Percentiles rank a stretch among this genome's conserved stretches.
Conservation (phyloP, 2,113 vertebrate species). For the Tragelaphus strepsiceros region DNA sequence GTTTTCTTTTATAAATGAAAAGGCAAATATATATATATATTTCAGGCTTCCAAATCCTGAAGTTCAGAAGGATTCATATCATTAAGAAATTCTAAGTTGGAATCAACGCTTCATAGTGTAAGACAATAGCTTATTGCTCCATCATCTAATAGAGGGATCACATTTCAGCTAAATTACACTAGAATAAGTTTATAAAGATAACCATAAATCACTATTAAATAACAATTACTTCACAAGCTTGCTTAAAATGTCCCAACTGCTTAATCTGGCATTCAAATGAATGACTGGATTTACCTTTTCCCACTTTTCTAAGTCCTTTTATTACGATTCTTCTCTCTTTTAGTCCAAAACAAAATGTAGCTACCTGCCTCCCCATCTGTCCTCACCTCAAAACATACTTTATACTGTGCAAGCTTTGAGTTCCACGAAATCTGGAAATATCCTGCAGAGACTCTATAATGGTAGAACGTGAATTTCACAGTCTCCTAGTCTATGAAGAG, state of each 20-base stretch:
- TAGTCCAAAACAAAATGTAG: neutral
- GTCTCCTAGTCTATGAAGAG: neutral
- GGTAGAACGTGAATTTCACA: neutral
- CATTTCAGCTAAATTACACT: neutral
- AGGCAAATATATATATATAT: neutral
- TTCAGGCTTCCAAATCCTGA: neutral
- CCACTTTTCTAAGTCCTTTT: neutral
- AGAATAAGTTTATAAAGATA: neutral
- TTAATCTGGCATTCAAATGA: neutral
- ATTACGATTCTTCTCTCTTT: neutral
- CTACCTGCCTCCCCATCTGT: neutral
- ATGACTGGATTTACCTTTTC: neutral
- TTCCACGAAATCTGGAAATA: neutral
- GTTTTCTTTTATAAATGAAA: conserved; percentile 26
- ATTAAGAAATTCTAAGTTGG: neutral
- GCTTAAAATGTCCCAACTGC: neutral
- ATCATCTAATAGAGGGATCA: neutral
- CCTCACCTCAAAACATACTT: neutral
- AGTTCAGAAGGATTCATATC: neutral
- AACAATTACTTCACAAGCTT: neutral
- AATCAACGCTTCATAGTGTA: neutral
- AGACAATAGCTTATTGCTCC: neutral
- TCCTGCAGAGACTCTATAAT: neutral
- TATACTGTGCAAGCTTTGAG: neutral
- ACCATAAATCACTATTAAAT: neutral